These are phyloP conservation scores for Drosophila nigrodunni DNA, from an alignment of 1,140 invertebrate genomes.

Conservation along the genomic window DNA sequence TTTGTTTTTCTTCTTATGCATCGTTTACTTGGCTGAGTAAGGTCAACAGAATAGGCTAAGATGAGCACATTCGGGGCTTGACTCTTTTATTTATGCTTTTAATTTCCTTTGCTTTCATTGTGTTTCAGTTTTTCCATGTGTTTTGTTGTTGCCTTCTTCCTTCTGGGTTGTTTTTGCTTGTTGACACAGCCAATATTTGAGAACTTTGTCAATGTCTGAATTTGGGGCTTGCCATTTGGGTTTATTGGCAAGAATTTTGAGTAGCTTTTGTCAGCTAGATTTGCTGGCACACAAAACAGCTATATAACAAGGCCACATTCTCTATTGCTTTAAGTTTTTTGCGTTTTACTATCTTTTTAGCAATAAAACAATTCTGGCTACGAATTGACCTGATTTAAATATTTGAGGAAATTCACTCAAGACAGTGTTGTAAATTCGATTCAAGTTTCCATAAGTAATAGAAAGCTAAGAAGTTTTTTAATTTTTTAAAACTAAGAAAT, in stretches of 20 bases:
- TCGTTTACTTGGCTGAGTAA: constrained; percentile 17
- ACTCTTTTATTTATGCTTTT: constrained; percentile 76
- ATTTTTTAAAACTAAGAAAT: not conserved
- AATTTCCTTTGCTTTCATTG: constrained; percentile 77
- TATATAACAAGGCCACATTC: constrained; percentile 27
- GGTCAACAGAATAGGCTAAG: constrained; percentile 28
- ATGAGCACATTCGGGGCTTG: constrained; percentile 45
- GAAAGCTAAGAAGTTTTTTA: not conserved
- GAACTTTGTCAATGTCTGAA: constrained; percentile 74
- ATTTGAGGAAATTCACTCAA: not conserved
- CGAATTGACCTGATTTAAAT: constrained; percentile 18
- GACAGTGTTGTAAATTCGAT: not conserved
- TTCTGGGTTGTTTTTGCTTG: constrained; percentile 16
- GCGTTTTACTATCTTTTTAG: not conserved
- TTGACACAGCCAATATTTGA: constrained; percentile 68
- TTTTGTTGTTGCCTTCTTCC: constrained; percentile 24
- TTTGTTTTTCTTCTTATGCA: constrained; percentile 31
- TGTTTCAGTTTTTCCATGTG: constrained; percentile 43
- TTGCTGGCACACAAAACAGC: constrained; percentile 31
- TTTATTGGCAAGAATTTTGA: constrained; percentile 61
- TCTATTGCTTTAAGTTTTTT: constrained; percentile 30
- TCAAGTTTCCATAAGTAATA: not conserved
- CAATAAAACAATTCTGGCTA: constrained; percentile 9
- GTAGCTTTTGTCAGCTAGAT: constrained; percentile 39
- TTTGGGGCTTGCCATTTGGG: constrained; percentile 54